Conservation (phyloP, 2,113 vertebrate genomes). For the Odocoileus virginianus region DNA sequence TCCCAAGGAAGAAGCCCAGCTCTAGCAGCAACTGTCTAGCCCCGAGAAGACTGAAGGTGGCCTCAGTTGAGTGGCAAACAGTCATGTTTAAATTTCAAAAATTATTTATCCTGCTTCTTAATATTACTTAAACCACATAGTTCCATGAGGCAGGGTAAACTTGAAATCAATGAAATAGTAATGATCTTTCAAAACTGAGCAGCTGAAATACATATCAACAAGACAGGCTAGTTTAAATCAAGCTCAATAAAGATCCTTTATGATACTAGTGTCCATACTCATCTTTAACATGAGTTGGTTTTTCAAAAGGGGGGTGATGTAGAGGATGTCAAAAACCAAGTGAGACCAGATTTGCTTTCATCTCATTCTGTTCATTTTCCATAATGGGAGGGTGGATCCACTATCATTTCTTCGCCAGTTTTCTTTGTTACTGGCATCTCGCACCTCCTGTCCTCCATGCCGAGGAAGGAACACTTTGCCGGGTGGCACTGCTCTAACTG, state of each 20-base stretch:
- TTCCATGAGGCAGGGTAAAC: background rate
- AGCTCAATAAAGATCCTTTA: background rate
- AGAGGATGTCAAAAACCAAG: background rate
- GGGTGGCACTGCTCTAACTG: slow-evolving; percentile 19
- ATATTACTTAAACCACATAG: background rate
- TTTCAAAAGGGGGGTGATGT: background rate
- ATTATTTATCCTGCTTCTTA: background rate
- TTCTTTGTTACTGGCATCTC: slow-evolving; percentile 67
- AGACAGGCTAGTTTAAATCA: background rate
- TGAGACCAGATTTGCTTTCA: background rate
- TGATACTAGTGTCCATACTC: background rate
- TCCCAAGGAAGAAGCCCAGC: background rate
- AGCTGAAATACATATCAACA: background rate
- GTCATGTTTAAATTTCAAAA: background rate
- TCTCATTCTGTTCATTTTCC: background rate
- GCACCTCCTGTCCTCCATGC: background rate
- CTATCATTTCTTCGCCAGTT: slow-evolving; percentile 67
- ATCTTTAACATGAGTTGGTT: background rate
- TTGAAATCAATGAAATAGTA: background rate
- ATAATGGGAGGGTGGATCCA: background rate
- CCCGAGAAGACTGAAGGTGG: too few species aligned
- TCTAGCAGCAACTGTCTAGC: background rate
- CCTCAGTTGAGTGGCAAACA: background rate
- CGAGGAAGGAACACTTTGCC: slow-evolving; percentile 18
- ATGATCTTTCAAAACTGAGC: background rate